Evolutionary conservation across 2,113 vertebrate genomes (phyloP).

Genomic region (Ornithorhynchus anatinus): DNA sequence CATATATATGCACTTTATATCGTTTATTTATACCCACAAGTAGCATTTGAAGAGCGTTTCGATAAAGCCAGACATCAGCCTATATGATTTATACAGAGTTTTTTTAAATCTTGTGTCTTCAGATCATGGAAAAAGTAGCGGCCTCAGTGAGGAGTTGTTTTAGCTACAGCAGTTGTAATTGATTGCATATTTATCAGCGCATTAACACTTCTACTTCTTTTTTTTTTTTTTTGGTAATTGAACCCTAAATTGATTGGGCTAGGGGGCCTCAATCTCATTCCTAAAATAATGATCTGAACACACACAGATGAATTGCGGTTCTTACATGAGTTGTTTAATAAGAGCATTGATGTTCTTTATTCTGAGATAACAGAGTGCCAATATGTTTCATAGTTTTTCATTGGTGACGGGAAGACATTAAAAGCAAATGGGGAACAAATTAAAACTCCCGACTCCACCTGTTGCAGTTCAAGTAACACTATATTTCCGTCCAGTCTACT

Average conservation of each 20-base stretch:
- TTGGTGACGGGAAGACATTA: background rate
- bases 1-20: background rate
- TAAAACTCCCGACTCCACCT: background rate
- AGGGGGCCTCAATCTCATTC: background rate
- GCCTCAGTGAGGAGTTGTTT: background rate
- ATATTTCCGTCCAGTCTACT: background rate
- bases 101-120: background rate
- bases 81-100: too few relatives aligned
- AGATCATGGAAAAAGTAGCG: background rate
- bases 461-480: background rate
- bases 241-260: background rate
- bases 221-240: slow-evolving; percentile 8
- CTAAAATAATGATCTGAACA: background rate
- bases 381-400: background rate
- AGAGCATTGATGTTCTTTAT: too few relatives aligned
- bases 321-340: background rate
- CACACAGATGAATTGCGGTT: background rate
- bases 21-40: too few relatives aligned
- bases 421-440: background rate
- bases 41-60: too few relatives aligned
- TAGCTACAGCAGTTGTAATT: background rate
- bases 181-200: background rate
- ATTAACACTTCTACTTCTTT: background rate
- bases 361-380: background rate
- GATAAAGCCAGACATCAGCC: too few relatives aligned